These are phyloP conservation scores for Pygoscelis adeliae DNA, from an alignment of 2,113 vertebrate species.

Conservation along the genomic window DNA sequence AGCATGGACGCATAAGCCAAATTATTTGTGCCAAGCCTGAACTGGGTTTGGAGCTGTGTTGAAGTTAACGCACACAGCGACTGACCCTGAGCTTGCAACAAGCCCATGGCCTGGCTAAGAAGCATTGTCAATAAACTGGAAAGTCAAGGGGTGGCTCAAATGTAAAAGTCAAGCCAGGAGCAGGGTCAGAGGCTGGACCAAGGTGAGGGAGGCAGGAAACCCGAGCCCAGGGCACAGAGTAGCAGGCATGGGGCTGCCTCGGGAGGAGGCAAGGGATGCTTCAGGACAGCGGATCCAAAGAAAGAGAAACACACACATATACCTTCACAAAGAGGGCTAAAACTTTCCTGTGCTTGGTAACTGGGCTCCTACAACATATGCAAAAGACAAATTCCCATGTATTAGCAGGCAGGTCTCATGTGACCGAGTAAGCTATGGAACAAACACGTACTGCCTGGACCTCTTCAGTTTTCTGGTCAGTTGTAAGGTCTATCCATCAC, in stretches of 20 bases:
- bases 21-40: not conserved
- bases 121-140: not conserved
- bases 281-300: not conserved
- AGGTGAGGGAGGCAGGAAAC: not conserved
- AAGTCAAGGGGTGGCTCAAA: not conserved
- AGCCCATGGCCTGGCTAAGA: not conserved
- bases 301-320: not conserved
- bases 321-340: not conserved
- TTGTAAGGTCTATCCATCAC: not conserved
- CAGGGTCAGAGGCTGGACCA: not conserved
- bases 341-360: not conserved
- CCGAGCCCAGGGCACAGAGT: fast-evolving
- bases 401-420: not conserved
- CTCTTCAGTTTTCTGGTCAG: not conserved
- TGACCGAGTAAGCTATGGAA: not conserved
- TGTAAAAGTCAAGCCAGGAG: not conserved
- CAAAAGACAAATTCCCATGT: not conserved
- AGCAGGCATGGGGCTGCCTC: not conserved
- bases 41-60: not conserved
- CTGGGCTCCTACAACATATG: not conserved
- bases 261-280: not conserved
- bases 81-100: not conserved
- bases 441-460: not conserved
- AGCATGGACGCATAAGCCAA: not conserved
- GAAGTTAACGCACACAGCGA: not conserved